These are phyloP conservation scores for Porites evermanni DNA, from an alignment of 92 coral and sea anemone species.

Conservation along the genomic window DNA sequence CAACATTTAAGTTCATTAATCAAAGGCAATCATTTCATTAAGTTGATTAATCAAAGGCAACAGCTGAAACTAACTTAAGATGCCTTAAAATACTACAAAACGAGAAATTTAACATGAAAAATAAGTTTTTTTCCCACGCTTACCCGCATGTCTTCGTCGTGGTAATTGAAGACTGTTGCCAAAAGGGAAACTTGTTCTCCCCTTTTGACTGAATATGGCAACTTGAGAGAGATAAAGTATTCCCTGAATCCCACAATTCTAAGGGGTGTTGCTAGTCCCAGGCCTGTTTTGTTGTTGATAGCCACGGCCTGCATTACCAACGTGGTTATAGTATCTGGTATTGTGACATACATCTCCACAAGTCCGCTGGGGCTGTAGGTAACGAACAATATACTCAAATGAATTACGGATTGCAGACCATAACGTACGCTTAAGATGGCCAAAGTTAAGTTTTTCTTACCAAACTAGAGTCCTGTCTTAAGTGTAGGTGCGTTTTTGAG, in stretches of 20 bases:
- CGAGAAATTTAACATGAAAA: background rate
- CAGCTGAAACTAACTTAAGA: too few relatives aligned
- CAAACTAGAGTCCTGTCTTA: background rate
- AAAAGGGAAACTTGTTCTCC: constrained; percentile 91
- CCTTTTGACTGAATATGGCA: constrained; percentile 92
- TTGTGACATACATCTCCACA: constrained; percentile 60
- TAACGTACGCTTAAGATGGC: background rate
- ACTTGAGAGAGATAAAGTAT: constrained; percentile 69
- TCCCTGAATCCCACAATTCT: constrained; percentile 58
- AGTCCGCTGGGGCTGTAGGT: constrained; percentile 55
- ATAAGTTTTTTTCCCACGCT: background rate
- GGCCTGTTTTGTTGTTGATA: constrained; percentile 90
- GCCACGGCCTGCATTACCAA: constrained; percentile 95
- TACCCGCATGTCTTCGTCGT: constrained; percentile 37
- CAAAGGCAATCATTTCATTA: too few relatives aligned
- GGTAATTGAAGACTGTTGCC: constrained; percentile 87
- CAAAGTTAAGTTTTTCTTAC: too few relatives aligned
- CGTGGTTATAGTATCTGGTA: constrained; percentile 95
- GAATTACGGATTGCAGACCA: background rate
- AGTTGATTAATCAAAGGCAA: too few relatives aligned
- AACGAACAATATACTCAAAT: background rate
- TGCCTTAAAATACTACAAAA: too few relatives aligned
- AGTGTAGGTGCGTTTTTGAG: background rate
- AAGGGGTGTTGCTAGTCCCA: constrained; percentile 86
- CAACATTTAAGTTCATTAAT: too few relatives aligned